phyloP scores from a whole-genome alignment of 2,113 vertebrate genomes.

The Globicephala melas region DNA sequence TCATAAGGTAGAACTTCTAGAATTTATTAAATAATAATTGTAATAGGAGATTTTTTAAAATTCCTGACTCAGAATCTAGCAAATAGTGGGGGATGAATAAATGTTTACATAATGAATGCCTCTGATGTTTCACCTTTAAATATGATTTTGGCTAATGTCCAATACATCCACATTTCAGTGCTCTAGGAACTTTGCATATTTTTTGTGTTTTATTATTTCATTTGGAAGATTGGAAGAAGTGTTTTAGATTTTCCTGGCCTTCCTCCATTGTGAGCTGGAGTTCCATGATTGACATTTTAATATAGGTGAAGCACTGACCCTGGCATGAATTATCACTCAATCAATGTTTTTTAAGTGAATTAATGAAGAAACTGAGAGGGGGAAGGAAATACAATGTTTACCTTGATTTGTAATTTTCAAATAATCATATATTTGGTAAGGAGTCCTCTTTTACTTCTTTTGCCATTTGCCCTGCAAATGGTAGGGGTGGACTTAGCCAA shows the following conservation, averaged over 20 bases:
- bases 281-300: background rate
- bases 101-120: background rate
- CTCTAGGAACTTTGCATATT: background rate
- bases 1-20: background rate
- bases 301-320: background rate
- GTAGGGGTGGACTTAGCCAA: background rate
- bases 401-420: background rate
- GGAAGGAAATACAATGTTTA: background rate
- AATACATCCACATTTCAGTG: background rate
- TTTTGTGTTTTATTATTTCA: background rate
- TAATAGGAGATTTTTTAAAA: background rate
- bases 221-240: background rate
- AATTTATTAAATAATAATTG: background rate
- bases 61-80: background rate
- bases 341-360: background rate
- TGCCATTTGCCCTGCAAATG: background rate
- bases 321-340: background rate
- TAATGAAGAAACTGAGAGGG: background rate
- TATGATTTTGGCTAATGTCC: background rate
- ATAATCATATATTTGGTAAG: background rate
- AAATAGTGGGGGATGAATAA: background rate
- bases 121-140: conserved; percentile 11
- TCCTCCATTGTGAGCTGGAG: background rate
- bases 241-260: background rate
- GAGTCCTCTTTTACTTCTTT: background rate